Percentiles rank a stretch among this genome's conserved stretches.
These are phyloP conservation scores for Conger conger DNA, from an alignment of 2,113 vertebrate species.

Conservation along the genomic window DNA sequence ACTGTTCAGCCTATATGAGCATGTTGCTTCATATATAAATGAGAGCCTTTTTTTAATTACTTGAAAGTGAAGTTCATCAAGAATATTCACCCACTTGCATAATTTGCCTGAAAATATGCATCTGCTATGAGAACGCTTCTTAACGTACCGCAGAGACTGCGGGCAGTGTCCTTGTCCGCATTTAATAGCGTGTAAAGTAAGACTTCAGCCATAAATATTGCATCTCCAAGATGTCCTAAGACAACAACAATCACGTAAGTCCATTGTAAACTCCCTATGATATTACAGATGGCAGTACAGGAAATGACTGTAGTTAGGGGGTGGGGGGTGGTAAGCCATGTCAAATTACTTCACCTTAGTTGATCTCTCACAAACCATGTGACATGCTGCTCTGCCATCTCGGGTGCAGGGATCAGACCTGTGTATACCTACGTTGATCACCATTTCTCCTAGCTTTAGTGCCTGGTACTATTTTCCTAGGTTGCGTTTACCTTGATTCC, in stretches of 20 bases:
- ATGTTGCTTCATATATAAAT: conserved; percentile 1
- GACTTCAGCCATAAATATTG: conserved; percentile 71
- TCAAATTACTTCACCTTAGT: neutral
- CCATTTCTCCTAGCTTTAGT: neutral
- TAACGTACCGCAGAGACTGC: neutral
- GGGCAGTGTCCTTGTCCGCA: conserved; percentile 34
- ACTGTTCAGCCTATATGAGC: conserved; percentile 41
- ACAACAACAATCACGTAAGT: conserved; percentile 61
- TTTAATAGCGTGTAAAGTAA: conserved; percentile 70
- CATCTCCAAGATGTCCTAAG: conserved; percentile 62
- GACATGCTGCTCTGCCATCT: neutral
- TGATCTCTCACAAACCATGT: neutral
- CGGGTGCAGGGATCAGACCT: neutral
- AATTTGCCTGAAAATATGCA: neutral
- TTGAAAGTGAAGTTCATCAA: neutral
- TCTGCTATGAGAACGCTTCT: neutral
- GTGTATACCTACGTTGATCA: neutral
- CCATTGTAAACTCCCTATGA: conserved; percentile 60
- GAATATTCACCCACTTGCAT: neutral
- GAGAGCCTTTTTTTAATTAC: neutral
- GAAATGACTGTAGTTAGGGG: neutral
- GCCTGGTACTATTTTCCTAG: neutral
- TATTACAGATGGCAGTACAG: conserved; percentile 41
- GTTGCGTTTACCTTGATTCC: neutral
- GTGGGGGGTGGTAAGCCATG: neutral